Evolutionary conservation across 1,140 invertebrate genomes (phyloP).

Genomic region (Pseudobourletiella spinata): DNA sequence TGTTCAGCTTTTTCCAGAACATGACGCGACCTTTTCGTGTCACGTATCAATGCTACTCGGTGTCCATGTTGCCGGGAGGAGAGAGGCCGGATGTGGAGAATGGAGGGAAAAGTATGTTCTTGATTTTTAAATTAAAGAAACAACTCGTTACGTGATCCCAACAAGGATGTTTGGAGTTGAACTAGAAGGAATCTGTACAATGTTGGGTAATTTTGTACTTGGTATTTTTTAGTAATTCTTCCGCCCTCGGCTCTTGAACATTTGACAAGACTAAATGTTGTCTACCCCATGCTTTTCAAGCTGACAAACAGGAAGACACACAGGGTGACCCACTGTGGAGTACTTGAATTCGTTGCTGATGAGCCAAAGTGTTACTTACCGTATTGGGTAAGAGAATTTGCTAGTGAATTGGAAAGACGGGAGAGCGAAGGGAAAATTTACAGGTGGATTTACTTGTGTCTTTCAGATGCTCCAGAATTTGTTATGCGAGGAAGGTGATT

Average conservation of each 20-base stretch:
- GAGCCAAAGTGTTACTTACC: conserved; percentile 97
- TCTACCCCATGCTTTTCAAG: conserved; percentile 99
- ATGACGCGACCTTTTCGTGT: conserved; percentile 69
- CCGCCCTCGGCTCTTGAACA: conserved; percentile 90
- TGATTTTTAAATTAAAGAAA: not conserved
- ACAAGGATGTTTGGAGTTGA: conserved; percentile 12
- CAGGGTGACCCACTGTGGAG: conserved; percentile 90
- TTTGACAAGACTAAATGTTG: conserved; percentile 87
- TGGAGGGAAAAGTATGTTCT: conserved; percentile 83
- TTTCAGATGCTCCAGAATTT: conserved; percentile 93
- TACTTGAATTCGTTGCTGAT: conserved; percentile 97
- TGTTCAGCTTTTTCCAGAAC: conserved; percentile 73
- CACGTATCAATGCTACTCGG: conserved; percentile 82
- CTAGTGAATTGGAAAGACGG: not conserved
- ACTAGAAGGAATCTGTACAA: no score
- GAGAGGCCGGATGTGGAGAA: conserved; percentile 88
- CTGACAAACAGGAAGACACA: conserved; percentile 79
- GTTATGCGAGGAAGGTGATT: conserved; percentile 78
- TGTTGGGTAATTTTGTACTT: no score
- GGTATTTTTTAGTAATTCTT: conserved; percentile 88
- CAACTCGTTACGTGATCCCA: no score
- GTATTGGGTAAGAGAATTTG: conserved; percentile 59
- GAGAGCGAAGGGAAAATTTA: not conserved
- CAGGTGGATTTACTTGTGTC: not conserved
- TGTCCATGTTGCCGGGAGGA: conserved; percentile 89